These are phyloP conservation scores for Ctenopoma multispine DNA, from an alignment of 2,797 vertebrate species.

Conservation along the genomic window DNA sequence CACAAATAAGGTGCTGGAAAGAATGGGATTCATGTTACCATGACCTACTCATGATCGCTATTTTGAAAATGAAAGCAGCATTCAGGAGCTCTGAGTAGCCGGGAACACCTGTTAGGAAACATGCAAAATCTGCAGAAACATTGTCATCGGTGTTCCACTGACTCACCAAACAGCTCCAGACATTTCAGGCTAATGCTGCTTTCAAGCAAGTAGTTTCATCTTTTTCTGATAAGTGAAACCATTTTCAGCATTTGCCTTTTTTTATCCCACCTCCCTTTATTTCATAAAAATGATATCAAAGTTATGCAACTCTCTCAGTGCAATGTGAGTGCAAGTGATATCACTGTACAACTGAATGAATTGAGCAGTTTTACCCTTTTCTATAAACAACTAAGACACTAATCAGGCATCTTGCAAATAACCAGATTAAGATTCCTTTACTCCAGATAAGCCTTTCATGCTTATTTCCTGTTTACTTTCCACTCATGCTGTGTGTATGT, in stretches of 20 bases:
- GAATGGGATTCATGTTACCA: slow-evolving; percentile 78
- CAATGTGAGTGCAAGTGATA: slow-evolving; percentile 17
- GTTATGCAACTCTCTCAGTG: neutral
- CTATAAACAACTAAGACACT: slow-evolving; percentile 48
- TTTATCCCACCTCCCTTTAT: neutral
- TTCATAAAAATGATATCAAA: slow-evolving; percentile 1
- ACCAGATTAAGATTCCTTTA: slow-evolving; percentile 63
- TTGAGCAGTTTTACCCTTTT: slow-evolving; percentile 19
- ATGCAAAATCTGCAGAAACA: slow-evolving; percentile 72
- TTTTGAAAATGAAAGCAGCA: slow-evolving; percentile 76
- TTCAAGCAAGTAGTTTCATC: neutral
- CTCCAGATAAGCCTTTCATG: slow-evolving; percentile 72
- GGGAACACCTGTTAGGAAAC: slow-evolving; percentile 78
- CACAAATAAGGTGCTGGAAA: slow-evolving; percentile 76
- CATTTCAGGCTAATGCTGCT: slow-evolving; percentile 17
- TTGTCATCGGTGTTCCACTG: slow-evolving; percentile 74
- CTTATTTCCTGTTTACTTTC: slow-evolving; percentile 82
- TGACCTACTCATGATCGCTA: slow-evolving; percentile 75
- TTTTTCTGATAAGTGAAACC: slow-evolving; percentile 9
- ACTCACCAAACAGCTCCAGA: slow-evolving; percentile 55
- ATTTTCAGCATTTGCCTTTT: slow-evolving; percentile 3
- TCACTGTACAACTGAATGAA: slow-evolving; percentile 2
- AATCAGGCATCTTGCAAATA: slow-evolving; percentile 67
- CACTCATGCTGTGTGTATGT: slow-evolving; percentile 54
- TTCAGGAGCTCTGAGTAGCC: slow-evolving; percentile 60